Base-by-base conservation (phyloP, 2,113 vertebrate species). In the Pachypanchax playfairii region DNA sequence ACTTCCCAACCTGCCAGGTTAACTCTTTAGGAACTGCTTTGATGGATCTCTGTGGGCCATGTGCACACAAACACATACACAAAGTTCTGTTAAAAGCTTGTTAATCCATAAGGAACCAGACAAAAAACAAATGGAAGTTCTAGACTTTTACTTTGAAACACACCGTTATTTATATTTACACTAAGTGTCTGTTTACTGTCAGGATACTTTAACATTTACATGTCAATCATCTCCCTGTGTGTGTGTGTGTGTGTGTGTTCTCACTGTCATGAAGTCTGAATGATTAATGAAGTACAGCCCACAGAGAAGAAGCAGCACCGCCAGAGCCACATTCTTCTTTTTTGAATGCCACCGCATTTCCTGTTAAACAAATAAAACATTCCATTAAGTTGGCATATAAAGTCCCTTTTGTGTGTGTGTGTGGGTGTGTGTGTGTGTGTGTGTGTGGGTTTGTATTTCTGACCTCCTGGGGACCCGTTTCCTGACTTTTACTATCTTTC, bases 301-400 rank as follows among this genome's bases (percentile, higher is more conserved):
- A 3, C 41, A 26, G 15, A 41, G 0, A 8, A 85, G 10, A 6
- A 88, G 47, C 36, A 87, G n/a, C 17, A 56, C 36, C 0, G 43
- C 68, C 35, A 77, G 8, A 35, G 59, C 47, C n/a, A 61, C 13
- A 15, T 22, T 74, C 58, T 66, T 84, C 77, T 69, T 87, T 64
- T 29, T 83, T 8, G 20, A 64, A 56, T 58, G 35, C 39, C 52
- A 69, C 49, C 69, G 48, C 88, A 90, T 91, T 53, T 82, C 75
- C 73, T 73, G 3, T 22, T 9, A 44, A 1, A 41, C 1, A 51
- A 3, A 33, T 6, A 41, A 8, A 47, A n/a, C 21, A 42, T 5
- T 33, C 1, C 29, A 20, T 54, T 38, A 25, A 25, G 51, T 7
- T 14, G 3, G 6, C 12, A 22, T 28, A 17, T n/a, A 31, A n/a